Evolutionary conservation across 2,797 vertebrate species (phyloP), one percentile per base, ranked within the genome.

Genomic region (Scomberomorus guttatus): DNA sequence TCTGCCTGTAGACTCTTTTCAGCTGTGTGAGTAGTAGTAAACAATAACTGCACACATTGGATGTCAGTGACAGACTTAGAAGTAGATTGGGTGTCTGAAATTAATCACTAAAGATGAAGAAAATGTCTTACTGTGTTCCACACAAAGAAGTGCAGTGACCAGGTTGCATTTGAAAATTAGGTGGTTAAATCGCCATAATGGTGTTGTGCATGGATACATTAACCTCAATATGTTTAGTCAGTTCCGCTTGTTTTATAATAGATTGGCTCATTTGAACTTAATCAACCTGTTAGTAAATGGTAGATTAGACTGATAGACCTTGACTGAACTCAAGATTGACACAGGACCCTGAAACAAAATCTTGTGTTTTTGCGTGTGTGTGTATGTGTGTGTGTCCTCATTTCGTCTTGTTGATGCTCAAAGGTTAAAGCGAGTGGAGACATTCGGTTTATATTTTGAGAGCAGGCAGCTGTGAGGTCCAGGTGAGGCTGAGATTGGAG

Each of bases 401-500:
- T 68, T 9, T 72, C 39, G 25, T 64, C 22, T 18, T 2, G n/a
- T 3, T 2, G 39, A 29, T 8, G 18, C 24, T 50, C 10, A 11
- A 67, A 55, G 29, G 18, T 60, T 51, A 54, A 55, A 71, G 39
- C 8, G 25, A 77, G 60, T 3, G 2, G 51, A 76, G 58, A 76
- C 65, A 54, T 74, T 62, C 14, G 9, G 3, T 8, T 29, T 62
- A 44, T 77, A 42, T 84, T 76, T 58, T 34, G 37, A 80, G 56
- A n/a, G 5, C 39, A 56, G 22, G 64, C 52, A 66, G 62, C 76
- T 72, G 61, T 59, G 27, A 63, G 68, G 61, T 78, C 77, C 60
- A 78, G 74, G 58, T 83, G 56, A 75, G 61, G 73, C 44, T 15
- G 9, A 65, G 42, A 83, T 39, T 25, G 73, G n/a, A 66, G 52